Percentiles rank a stretch among this genome's conserved stretches.
These are phyloP conservation scores for Kryptolebias ocellatus DNA, from an alignment of 2,797 vertebrate species.

Conservation along the genomic window DNA sequence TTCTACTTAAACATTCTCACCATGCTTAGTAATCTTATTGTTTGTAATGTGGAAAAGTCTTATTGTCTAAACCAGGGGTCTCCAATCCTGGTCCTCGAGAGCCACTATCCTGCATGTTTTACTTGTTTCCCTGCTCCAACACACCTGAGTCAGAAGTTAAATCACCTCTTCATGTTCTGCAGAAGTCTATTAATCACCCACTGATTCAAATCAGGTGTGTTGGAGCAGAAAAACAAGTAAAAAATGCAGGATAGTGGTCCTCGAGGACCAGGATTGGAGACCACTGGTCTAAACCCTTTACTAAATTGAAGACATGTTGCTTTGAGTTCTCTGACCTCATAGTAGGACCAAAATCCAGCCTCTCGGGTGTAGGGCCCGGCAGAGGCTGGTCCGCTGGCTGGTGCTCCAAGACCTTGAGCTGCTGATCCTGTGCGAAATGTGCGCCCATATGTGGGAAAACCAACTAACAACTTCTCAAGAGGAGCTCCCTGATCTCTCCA, in stretches of 20 bases:
- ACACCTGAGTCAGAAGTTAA: too few species aligned
- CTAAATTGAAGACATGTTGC: too few species aligned
- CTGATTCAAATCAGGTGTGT: too few species aligned
- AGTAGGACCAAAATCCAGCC: constrained; percentile 85
- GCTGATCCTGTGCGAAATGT: constrained; percentile 70
- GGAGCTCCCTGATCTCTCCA: constrained; percentile 81
- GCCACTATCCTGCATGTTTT: too few species aligned
- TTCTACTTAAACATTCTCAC: neutral
- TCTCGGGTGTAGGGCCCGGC: constrained; percentile 82
- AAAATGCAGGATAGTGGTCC: too few species aligned
- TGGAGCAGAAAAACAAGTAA: too few species aligned
- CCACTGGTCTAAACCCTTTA: too few species aligned
- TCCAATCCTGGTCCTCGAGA: too few species aligned
- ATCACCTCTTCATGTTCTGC: too few species aligned
- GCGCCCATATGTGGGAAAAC: constrained; percentile 83
- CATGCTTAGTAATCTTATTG: neutral
- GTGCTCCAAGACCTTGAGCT: constrained; percentile 57
- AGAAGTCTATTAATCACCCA: too few species aligned
- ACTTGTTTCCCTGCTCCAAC: too few species aligned
- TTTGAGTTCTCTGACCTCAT: constrained; percentile 77
- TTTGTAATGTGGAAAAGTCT: neutral
- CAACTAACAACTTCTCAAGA: constrained; percentile 80
- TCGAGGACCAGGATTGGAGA: too few species aligned
- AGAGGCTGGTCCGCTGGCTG: constrained; percentile 71
- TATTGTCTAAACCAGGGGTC: neutral